These are phyloP conservation scores for Poeciliopsis gracilis DNA, from an alignment of 2,797 vertebrate species.

Conservation along the genomic window DNA sequence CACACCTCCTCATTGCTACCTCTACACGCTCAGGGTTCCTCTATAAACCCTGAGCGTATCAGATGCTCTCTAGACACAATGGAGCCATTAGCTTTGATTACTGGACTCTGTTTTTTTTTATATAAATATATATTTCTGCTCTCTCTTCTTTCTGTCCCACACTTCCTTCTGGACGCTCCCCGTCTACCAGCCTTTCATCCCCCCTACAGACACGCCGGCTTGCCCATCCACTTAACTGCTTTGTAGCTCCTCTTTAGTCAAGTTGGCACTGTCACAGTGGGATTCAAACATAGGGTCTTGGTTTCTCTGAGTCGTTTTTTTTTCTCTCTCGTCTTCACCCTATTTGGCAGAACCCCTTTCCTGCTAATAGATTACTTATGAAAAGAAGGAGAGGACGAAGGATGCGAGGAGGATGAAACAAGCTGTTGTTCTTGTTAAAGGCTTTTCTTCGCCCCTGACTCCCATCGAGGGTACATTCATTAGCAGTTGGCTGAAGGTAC, in stretches of 20 bases:
- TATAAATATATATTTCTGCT: constrained; percentile 32
- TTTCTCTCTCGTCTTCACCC: constrained; percentile 28
- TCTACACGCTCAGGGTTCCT: constrained; percentile 36
- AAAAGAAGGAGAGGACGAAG: constrained; percentile 56
- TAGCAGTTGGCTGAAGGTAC: constrained; percentile 68
- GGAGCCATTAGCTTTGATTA: constrained; percentile 79
- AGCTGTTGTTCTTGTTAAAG: constrained; percentile 63
- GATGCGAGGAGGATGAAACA: constrained; percentile 67
- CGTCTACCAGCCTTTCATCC: constrained; percentile 23
- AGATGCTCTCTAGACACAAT: constrained; percentile 76
- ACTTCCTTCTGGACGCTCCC: constrained; percentile 50
- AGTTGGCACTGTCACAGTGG: constrained; percentile 78
- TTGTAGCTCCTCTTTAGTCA: constrained; percentile 73
- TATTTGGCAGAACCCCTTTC: constrained; percentile 81
- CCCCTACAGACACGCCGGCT: constrained; percentile 32
- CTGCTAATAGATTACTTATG: constrained; percentile 81
- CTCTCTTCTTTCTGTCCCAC: constrained; percentile 46
- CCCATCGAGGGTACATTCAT: constrained; percentile 58
- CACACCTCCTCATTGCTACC: constrained; percentile 48
- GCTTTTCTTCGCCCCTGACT: constrained; percentile 19
- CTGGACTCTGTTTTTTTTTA: constrained; percentile 63
- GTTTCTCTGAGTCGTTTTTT: constrained; percentile 41
- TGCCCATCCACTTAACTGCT: constrained; percentile 76
- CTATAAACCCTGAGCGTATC: constrained; percentile 71
- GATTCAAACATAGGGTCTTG: constrained; percentile 72